A percentile compares a stretch with the other conserved stretches of the same genome.
Evolutionary conservation across 2,797 vertebrate genomes (phyloP).

Genomic region (Siniperca scherzeri): DNA sequence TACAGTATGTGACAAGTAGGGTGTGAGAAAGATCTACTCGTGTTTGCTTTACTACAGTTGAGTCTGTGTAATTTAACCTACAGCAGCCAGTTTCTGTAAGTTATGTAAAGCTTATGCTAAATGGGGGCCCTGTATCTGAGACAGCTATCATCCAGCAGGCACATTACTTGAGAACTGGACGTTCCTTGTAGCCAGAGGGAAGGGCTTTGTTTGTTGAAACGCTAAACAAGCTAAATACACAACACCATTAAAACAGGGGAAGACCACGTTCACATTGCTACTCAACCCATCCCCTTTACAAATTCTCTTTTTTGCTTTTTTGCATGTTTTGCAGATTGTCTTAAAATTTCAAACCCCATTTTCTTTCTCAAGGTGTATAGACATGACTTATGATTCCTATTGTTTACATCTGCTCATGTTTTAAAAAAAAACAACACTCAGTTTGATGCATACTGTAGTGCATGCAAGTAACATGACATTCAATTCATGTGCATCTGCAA

Average conservation of each 20-base stretch:
- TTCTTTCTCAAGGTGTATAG: background rate
- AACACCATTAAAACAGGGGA: constrained; percentile 63
- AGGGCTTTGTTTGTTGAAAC: constrained; percentile 76
- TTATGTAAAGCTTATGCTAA: constrained; percentile 56
- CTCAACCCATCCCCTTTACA: background rate
- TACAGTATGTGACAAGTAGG: background rate
- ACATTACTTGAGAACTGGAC: constrained; percentile 42
- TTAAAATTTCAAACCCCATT: background rate
- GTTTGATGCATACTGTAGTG: background rate
- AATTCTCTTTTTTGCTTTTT: background rate
- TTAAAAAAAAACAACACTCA: background rate
- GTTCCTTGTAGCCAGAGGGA: constrained; percentile 56
- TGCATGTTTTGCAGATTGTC: constrained; percentile 3
- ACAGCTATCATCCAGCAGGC: constrained; percentile 37
- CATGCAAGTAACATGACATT: background rate
- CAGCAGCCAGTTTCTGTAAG: constrained; percentile 23
- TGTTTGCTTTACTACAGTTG: constrained; percentile 26
- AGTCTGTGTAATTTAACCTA: constrained; percentile 18
- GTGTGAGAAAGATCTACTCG: background rate
- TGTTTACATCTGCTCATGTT: constrained; percentile 20
- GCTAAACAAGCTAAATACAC: constrained; percentile 67
- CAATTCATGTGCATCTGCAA: constrained; percentile 8
- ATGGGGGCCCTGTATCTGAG: constrained; percentile 41
- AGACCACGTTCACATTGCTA: constrained; percentile 55
- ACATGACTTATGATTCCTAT: constrained; percentile 42